A percentile compares a stretch with the other conserved stretches of the same genome.
Evolutionary conservation across 1,140 invertebrate genomes (phyloP).

Genomic region (Octopus bimaculoides): DNA sequence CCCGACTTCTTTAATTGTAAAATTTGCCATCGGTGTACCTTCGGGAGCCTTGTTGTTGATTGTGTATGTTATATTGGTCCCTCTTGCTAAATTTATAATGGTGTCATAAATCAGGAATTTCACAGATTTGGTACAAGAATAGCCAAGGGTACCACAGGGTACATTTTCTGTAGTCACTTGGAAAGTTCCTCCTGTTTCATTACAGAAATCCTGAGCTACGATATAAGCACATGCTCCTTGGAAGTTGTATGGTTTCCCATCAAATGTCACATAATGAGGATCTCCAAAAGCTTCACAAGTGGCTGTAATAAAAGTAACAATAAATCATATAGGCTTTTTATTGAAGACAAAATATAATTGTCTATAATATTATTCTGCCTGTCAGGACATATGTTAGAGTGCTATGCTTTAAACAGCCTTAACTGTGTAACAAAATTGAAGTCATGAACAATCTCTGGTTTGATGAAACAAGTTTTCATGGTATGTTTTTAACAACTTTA

Average conservation of each 20-base stretch:
- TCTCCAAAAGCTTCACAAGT: constrained; percentile 66
- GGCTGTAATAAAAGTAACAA: constrained; percentile 20
- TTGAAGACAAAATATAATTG: too few relatives aligned
- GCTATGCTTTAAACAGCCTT: too few relatives aligned
- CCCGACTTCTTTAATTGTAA: constrained; percentile 64
- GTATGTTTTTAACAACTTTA: too few relatives aligned
- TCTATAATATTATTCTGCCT: too few relatives aligned
- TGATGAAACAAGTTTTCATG: too few relatives aligned
- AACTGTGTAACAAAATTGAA: too few relatives aligned
- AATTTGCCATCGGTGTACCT: constrained; percentile 21
- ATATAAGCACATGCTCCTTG: constrained; percentile 82
- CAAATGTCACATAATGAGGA: constrained; percentile 81
- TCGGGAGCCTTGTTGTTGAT: constrained; percentile 12
- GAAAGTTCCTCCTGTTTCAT: constrained; percentile 30
- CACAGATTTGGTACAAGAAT: constrained; percentile 82
- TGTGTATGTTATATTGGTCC: constrained; percentile 15
- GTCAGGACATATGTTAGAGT: too few relatives aligned
- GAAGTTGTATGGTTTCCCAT: constrained; percentile 79
- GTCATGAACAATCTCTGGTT: too few relatives aligned
- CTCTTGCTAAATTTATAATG: constrained; percentile 26
- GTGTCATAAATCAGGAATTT: constrained; percentile 63
- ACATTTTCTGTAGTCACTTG: constrained; percentile 66
- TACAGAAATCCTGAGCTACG: constrained; percentile 65
- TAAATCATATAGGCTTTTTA: not conserved
- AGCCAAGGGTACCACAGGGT: constrained; percentile 79